A percentile compares a stretch with the other conserved stretches of the same genome.
phyloP scores from a whole-genome alignment of 2,797 vertebrate genomes.

The Melanotaenia pygmaea region DNA sequence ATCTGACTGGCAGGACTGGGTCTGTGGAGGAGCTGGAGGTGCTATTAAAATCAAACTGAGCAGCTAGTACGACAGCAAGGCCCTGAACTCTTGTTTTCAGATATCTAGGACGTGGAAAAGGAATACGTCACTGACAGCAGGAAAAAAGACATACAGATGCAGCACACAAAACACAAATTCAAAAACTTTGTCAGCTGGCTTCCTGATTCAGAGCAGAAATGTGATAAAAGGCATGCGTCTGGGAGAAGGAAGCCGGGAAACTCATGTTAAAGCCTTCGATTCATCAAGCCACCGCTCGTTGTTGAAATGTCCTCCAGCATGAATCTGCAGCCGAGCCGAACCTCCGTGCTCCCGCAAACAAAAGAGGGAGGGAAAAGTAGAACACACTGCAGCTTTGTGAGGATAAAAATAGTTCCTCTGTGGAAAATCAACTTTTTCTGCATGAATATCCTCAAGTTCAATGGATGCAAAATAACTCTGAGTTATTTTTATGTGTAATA shows the following conservation, averaged over 20 bases:
- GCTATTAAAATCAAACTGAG: too few species aligned
- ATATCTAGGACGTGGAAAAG: slow-evolving; percentile 21
- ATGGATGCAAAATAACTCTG: too few species aligned
- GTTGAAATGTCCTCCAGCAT: slow-evolving; percentile 6
- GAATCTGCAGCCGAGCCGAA: slow-evolving; percentile 15
- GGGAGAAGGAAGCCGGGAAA: neutral
- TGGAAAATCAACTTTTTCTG: too few species aligned
- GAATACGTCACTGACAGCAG: slow-evolving; percentile 36
- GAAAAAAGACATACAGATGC: slow-evolving; percentile 10
- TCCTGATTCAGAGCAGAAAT: neutral
- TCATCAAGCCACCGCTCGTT: neutral
- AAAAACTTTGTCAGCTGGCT: too few species aligned
- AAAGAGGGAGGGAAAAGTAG: neutral
- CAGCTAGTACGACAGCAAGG: too few species aligned
- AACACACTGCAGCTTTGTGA: slow-evolving; percentile 14
- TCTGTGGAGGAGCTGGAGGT: too few species aligned
- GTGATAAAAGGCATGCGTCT: neutral
- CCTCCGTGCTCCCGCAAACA: slow-evolving; percentile 32
- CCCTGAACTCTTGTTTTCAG: slow-evolving; percentile 5
- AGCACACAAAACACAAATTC: neutral
- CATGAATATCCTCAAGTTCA: too few species aligned
- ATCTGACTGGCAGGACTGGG: neutral
- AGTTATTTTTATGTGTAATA: too few species aligned
- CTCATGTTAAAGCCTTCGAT: slow-evolving; percentile 3
- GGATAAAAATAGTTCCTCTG: too few species aligned